Base-by-base conservation (phyloP, 64 coral and sea anemone species). In the Hydrozoanthus tunicans region DNA sequence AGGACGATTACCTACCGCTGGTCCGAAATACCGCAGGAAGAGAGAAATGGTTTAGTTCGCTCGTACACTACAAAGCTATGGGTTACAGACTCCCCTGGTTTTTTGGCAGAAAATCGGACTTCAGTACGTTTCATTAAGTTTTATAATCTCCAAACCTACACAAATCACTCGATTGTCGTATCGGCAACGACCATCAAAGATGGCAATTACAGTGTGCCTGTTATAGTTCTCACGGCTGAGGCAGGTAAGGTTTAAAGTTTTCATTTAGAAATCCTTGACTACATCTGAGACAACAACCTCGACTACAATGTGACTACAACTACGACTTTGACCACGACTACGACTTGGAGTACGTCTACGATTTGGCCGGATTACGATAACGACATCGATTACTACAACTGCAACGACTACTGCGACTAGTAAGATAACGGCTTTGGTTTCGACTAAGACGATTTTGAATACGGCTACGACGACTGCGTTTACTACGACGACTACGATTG, bases 181-280 rank as follows among this genome's bases (percentile, higher is more conserved):
- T 64, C 64, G 27, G 80, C 80, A 82, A 82, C 23, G 3, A 82
- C 61, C 15, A 82, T 64, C 26, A 82, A 65, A 65, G 80, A 5
- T 65, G 80, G 80, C 10, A 82, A 82, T 58, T 82, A 82, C 59
- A 82, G 80, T 17, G 32, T 64, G 26, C 80, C 60, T 64, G 64
- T 82, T 7, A 82, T 27, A 13, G 80, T 82, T 8, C 80, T 65
- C 15, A 82, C 80, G 6, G 80, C 20, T 11, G 61, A 82, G 4
- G 60, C 58, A 51, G 80, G 80, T 82, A 32, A 53, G 5, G 5
- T 58, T 60, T 57, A 12, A 51, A 62, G 6, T 62, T 62, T 62
- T 62, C 12, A 43, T 43, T 43, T 43, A 43, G 32, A 43, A 43
- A 43, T 43, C 32, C 32, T 43, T 43, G 32, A 43, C 32, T 43